Evolutionary conservation across 2,888 invertebrate species (phyloP), one percentile per base, ranked within the genome.

Genomic region (Yponomeuta plumbellus): DNA sequence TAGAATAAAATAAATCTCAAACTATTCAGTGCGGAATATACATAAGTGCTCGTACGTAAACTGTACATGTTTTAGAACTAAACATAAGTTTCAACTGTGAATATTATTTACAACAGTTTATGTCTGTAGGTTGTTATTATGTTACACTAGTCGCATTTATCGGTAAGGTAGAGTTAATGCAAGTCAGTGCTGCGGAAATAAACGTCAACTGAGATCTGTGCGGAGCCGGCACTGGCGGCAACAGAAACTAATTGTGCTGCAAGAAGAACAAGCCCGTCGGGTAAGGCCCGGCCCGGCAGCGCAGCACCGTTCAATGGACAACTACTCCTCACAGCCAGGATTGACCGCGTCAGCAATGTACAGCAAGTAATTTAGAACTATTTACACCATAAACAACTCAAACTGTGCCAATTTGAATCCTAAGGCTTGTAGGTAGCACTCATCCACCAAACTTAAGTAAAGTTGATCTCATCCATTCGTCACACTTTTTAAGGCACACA

Each of bases 241-340:
- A 94, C 93, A 93, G 84, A 94, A 94, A 94, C 88, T 93, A 94
- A 94, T 92, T 92, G 94, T 94, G 93, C 94, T 94, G 93, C 90
- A 93, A 92, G 93, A 92, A 92, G 92, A 93, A 93, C 91, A 94
- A 93, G 93, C 93, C 85, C 44, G 84, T 84, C 83, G 80, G 17
- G 44, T 13, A 73, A 66, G 64, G 63, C 66, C 63, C 67, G 63
- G 40, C 8, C 56, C 63, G 61, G 66, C 67, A 67, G 66, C 76
- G 71, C 76, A 72, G 76, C 74, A 76, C 81, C 82, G 84, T 81
- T 85, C 87, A 81, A 90, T 85, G 84, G 86, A 86, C 86, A 85
- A 91, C 89, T 88, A 90, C 91, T 88, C 89, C 90, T 86, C 88
- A 84, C 86, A 90, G 87, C 90, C 88, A 88, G 91, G 91, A 91